Evolutionary conservation across 2,797 vertebrate genomes (phyloP).

Genomic region (Salmo trutta): DNA sequence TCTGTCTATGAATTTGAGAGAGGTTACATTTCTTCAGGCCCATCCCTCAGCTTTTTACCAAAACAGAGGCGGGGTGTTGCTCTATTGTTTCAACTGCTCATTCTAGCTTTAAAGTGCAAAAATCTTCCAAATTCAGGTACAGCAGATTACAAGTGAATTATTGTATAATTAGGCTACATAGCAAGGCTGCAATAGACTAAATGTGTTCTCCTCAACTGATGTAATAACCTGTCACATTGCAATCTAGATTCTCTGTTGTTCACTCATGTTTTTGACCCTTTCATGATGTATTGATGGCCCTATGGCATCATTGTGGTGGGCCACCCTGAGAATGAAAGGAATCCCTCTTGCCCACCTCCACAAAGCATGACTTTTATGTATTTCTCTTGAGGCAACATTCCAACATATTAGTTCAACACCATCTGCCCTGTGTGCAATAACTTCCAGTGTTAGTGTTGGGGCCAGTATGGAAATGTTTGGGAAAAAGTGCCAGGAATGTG

Average conservation of each 20-base stretch:
- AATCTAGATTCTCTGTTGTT: slow-evolving; percentile 12
- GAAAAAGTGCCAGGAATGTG: slow-evolving; percentile 40
- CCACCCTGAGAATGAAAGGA: slow-evolving; percentile 24
- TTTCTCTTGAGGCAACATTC: slow-evolving; percentile 28
- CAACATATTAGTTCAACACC: slow-evolving; percentile 16
- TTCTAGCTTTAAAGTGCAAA: not conserved
- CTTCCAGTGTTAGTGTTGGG: slow-evolving; percentile 20
- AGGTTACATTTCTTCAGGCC: no score
- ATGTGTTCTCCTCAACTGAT: slow-evolving; percentile 6
- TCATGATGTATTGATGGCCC: not conserved
- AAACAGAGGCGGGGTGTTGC: not conserved
- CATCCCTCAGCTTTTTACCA: not conserved
- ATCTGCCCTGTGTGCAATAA: slow-evolving; percentile 22
- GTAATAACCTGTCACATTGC: slow-evolving; percentile 2
- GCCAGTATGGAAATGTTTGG: slow-evolving; percentile 1
- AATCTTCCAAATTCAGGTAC: no score
- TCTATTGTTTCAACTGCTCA: not conserved
- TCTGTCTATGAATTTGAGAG: no score
- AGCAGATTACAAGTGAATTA: no score
- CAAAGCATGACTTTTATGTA: slow-evolving; percentile 15
- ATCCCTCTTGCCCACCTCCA: slow-evolving; percentile 12
- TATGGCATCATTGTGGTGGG: not conserved
- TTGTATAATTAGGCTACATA: no score
- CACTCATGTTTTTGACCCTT: not conserved
- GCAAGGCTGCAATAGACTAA: not conserved